phyloP scores from a whole-genome alignment of 2,797 vertebrate genomes.

The Hyperoplus lanceolatus region DNA sequence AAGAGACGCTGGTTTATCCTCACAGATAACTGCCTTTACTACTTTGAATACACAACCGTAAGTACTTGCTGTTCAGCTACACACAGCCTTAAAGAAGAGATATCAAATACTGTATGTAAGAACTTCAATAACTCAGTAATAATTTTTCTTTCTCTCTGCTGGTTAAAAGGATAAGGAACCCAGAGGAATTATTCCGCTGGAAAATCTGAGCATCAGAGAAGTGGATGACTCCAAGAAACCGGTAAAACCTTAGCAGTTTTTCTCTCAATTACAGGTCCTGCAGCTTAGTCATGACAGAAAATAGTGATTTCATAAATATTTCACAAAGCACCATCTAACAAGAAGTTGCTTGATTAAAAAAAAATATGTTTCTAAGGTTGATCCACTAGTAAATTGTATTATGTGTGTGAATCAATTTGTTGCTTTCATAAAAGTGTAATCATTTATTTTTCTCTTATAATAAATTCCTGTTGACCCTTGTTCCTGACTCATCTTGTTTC shows the following conservation, averaged over 20 bases:
- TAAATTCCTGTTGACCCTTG: background rate
- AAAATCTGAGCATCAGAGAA: slow-evolving; percentile 97
- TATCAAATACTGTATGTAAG: background rate
- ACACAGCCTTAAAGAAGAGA: background rate
- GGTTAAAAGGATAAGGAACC: slow-evolving; percentile 94
- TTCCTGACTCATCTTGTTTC: background rate
- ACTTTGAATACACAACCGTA: slow-evolving; percentile 97
- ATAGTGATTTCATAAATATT: background rate
- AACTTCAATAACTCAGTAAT: slow-evolving; percentile 7
- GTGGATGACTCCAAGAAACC: slow-evolving; percentile 98
- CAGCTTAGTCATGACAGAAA: background rate
- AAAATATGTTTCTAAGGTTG: background rate
- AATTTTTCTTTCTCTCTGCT: slow-evolving; percentile 9
- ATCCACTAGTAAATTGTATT: no score
- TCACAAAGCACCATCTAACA: background rate
- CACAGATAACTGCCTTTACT: slow-evolving; percentile 98
- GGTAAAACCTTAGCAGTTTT: slow-evolving; percentile 74
- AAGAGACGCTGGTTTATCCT: slow-evolving; percentile 99
- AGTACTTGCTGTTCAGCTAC: slow-evolving; percentile 56
- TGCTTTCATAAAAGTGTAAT: background rate
- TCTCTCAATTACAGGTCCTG: background rate
- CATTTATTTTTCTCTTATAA: background rate
- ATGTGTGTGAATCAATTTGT: background rate
- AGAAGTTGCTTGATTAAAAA: background rate
- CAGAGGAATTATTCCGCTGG: slow-evolving; percentile 97